These are phyloP conservation scores for Tenthredo distinguenda DNA, from an alignment of 2,888 invertebrate species.

Conservation along the genomic window DNA sequence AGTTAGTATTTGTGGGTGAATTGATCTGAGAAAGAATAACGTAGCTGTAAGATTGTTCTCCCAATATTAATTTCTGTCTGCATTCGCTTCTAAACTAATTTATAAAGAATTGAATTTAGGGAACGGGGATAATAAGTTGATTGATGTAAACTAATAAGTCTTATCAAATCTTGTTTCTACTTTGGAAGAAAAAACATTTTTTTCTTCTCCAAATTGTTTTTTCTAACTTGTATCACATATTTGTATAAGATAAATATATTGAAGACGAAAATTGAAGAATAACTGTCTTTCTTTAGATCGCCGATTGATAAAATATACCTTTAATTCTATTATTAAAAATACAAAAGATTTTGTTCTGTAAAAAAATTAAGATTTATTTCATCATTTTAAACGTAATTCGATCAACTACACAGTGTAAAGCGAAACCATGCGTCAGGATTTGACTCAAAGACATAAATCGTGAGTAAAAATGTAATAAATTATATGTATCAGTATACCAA, in stretches of 20 bases:
- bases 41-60: not conserved
- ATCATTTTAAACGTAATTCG: not conserved
- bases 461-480: slow-evolving; percentile 36
- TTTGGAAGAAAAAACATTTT: not conserved
- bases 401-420: not conserved
- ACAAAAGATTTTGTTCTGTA: slow-evolving; percentile 48
- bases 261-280: not conserved
- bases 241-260: slow-evolving; percentile 9
- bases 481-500: not conserved
- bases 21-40: not conserved
- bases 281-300: too few species aligned
- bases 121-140: not conserved
- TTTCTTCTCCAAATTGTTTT: not conserved
- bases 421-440: not conserved
- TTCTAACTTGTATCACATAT: slow-evolving; percentile 7
- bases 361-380: slow-evolving; percentile 44
- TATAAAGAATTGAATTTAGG: not conserved
- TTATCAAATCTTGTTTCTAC: not conserved
- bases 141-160: not conserved
- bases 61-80: not conserved
- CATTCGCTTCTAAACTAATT: not conserved
- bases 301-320: not conserved
- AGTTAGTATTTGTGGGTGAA: not conserved
- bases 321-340: slow-evolving; percentile 45
- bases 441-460: not conserved